Percentiles rank a stretch among this genome's conserved stretches.
These are phyloP conservation scores for Girardinichthys multiradiatus DNA, from an alignment of 2,113 vertebrate species.

Conservation along the genomic window DNA sequence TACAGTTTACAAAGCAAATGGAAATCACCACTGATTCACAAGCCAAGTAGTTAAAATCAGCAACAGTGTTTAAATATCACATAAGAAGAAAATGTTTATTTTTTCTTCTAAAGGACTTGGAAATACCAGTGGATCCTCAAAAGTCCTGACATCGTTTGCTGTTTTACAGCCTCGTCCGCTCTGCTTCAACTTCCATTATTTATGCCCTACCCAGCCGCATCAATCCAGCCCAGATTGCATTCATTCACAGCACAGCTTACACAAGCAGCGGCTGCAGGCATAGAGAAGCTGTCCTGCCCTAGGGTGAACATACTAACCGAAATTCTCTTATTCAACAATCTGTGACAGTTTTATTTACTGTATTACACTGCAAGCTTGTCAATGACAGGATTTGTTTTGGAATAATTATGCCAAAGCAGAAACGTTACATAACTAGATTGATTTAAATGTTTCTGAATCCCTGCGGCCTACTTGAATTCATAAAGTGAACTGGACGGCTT, in stretches of 20 bases:
- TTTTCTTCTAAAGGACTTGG: slow-evolving; percentile 22
- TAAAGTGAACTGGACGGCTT: slow-evolving; percentile 15
- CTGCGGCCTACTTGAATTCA: slow-evolving; percentile 22
- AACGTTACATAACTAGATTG: slow-evolving; percentile 19
- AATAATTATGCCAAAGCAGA: slow-evolving; percentile 21
- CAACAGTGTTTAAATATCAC: slow-evolving; percentile 27
- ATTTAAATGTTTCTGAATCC: slow-evolving; percentile 28
- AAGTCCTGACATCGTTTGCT: slow-evolving; percentile 29
- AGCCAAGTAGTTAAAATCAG: not conserved
- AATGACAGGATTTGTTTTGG: not conserved
- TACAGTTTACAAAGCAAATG: slow-evolving; percentile 26
- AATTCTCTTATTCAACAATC: not conserved
- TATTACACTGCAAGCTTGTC: slow-evolving; percentile 3
- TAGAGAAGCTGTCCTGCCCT: slow-evolving; percentile 16
- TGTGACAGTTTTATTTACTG: slow-evolving; percentile 12
- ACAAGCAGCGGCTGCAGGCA: slow-evolving; percentile 14
- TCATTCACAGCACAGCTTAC: slow-evolving; percentile 48
- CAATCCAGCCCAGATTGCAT: slow-evolving; percentile 51
- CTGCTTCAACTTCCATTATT: slow-evolving; percentile 63
- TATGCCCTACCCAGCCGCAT: slow-evolving; percentile 54
- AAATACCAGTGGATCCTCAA: slow-evolving; percentile 28
- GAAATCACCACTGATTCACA: slow-evolving; percentile 44
- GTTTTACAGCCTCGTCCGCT: slow-evolving; percentile 17
- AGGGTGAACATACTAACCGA: slow-evolving; percentile 19
- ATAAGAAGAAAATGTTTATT: not conserved